These are phyloP conservation scores for Muntiacus muntjak DNA, from an alignment of 2,113 vertebrate genomes.

Conservation along the genomic window DNA sequence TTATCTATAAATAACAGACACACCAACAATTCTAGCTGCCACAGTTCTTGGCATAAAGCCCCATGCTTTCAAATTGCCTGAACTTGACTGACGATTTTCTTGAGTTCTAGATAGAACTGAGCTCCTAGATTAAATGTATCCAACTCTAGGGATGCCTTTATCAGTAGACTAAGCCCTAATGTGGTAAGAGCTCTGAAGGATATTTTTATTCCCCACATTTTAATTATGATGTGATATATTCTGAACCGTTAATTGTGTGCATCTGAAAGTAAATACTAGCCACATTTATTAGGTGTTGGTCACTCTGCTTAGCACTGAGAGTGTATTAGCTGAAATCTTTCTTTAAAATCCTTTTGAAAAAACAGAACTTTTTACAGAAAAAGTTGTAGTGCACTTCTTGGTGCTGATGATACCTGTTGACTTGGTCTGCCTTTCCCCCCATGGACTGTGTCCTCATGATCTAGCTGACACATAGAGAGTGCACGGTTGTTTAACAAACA, in stretches of 20 bases:
- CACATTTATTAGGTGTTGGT: background rate
- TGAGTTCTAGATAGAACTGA: background rate
- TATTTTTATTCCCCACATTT: rapidly evolving
- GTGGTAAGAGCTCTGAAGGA: background rate
- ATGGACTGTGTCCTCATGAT: background rate
- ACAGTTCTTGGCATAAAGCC: background rate
- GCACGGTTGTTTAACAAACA: background rate
- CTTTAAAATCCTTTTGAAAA: background rate
- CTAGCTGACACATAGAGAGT: background rate
- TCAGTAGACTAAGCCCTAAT: background rate
- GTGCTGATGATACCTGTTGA: background rate
- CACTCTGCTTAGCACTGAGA: background rate
- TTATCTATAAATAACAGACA: background rate
- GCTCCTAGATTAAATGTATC: background rate
- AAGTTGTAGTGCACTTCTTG: rapidly evolving
- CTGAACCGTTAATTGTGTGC: background rate
- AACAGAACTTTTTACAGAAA: background rate
- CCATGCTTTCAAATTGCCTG: background rate
- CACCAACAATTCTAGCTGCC: background rate
- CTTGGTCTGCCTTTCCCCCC: no score
- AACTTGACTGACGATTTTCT: background rate
- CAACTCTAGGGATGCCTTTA: background rate
- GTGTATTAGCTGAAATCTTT: no score
- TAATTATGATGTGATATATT: background rate
- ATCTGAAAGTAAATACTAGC: background rate